Conservation (phyloP, 2,113 vertebrate genomes). For the Scortum barcoo region DNA sequence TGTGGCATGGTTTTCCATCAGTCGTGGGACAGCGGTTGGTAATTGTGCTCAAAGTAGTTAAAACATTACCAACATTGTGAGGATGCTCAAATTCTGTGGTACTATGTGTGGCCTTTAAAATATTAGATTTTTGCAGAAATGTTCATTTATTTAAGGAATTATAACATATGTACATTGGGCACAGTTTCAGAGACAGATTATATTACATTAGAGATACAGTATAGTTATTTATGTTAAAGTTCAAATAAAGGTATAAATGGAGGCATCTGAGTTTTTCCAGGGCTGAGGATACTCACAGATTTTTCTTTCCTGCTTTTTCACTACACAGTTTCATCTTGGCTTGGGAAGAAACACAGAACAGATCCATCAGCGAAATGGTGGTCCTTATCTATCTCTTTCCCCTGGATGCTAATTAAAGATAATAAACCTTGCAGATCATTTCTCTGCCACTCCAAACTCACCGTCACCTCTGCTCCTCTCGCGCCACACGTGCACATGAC, state of each 20-base stretch:
- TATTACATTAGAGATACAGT: neutral
- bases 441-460: constrained; percentile 77
- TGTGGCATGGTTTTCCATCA: neutral
- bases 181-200: neutral
- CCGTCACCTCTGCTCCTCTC: constrained; percentile 72
- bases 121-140: neutral
- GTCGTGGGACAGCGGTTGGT: neutral
- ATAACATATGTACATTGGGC: neutral
- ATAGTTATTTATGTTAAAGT: neutral
- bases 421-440: constrained; percentile 81
- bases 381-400: constrained; percentile 75
- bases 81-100: neutral
- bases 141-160: neutral
- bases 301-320: constrained; percentile 22
- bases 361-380: constrained; percentile 73
- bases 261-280: constrained; percentile 17
- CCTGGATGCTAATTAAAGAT: constrained; percentile 81
- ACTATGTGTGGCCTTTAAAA: neutral
- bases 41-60: neutral
- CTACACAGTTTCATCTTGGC: constrained; percentile 30
- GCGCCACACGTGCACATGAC: constrained; percentile 62
- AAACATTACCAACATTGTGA: neutral
- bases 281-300: constrained; percentile 19
- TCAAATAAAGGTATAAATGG: constrained; percentile 14
- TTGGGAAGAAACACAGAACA: constrained; percentile 40